Evolutionary conservation across 2,888 invertebrate species (phyloP), one percentile per base, ranked within the genome.

Genomic region (Cantharis nigra): DNA sequence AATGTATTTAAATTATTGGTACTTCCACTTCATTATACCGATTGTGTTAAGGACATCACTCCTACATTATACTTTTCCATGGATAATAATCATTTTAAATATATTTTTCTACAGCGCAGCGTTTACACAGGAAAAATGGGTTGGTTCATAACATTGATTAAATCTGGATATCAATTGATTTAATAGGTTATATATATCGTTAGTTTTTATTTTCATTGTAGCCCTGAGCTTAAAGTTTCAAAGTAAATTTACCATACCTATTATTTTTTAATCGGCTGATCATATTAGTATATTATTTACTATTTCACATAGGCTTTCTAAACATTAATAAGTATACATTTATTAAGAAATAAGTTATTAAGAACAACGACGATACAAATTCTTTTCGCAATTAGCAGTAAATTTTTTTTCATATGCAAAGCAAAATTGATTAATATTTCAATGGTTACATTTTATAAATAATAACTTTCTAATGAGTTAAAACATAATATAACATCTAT

Each of bases 181-280:
- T 67, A 67, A 67, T 26, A 26, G 65, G 65, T 67, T 67, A 67
- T 9, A 67, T 23, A 23, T 64, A 67, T 23, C 20, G 26, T 67
- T 67, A 67, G n/a, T 67, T 67, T 67, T 67, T 67, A 67, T 67
- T 67, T 23, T 67, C 65, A 23, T 67, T 67, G 26, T 67, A 67
- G 65, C 65, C 65, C 20, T n/a, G 65, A 67, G 65, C 65, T 67
- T 23, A 23, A 33, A 23, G n/a, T 23, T 26, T 67, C 65, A 26
- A 26, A 20, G 23, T 23, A 20, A 23, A 67, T 67, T 67, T 67
- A 67, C 9, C 26, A 67, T 67, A 67, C 65, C 23, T 13, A 67
- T 67, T 67, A 67, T 67, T 67, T 67, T 67, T 67, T 26, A 67
- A 67, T 67, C 26, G 65, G 7, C 49, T 7, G n/a, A 49, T 49